Base-by-base conservation (phyloP, 2,113 vertebrate genomes). In the Campylomormyrus tamandua region DNA sequence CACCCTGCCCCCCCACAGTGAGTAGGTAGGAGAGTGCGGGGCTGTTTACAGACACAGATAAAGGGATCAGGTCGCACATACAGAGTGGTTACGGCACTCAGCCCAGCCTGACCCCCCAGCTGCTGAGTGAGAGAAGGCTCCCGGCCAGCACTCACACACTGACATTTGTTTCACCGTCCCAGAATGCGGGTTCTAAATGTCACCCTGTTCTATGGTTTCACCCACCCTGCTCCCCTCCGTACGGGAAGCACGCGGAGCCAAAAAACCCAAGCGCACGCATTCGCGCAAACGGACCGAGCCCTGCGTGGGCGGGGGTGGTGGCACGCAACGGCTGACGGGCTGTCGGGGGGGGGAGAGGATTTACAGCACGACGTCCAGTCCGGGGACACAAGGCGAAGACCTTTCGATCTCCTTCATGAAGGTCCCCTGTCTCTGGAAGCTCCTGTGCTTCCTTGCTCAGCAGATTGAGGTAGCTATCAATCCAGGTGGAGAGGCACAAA, bases 171-270 rank as follows among this genome's bases (percentile, higher is more conserved):
- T 58, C 77, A 46, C 77, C 31, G 31, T 45, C 89, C 17, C 31
- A 85, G 92, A 83, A 89, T 53, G 24, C 10, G 31, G 50, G 88
- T 15, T 52, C 80, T 24, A 70, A 91, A 92, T 93, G 91, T 90
- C 89, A 90, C 21, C 39, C n/a, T 50, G 56, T 74, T 74, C 89
- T 90, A 50, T 45, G 42, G 84, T 90, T 90, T 70, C 89, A 90
- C 11, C 45, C 13, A 74, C 21, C 90, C 62, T 27, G 62, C 66
- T 87, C 83, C 56, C 42, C 49, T 42, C 90, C 5, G 48, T n/a
- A 84, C 27, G 45, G 39, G 62, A 90, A 91, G 91, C 15, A 42
- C 74, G 1, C 6, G 2, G 35, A 2, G 35, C 74, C 35, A 80
- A 80, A 8, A 80, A 42, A 80, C 31, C 5, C 62, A 70, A 39